Conservation (phyloP, 2,888 invertebrate genomes). For the Ramazzottius varieornatus region DNA sequence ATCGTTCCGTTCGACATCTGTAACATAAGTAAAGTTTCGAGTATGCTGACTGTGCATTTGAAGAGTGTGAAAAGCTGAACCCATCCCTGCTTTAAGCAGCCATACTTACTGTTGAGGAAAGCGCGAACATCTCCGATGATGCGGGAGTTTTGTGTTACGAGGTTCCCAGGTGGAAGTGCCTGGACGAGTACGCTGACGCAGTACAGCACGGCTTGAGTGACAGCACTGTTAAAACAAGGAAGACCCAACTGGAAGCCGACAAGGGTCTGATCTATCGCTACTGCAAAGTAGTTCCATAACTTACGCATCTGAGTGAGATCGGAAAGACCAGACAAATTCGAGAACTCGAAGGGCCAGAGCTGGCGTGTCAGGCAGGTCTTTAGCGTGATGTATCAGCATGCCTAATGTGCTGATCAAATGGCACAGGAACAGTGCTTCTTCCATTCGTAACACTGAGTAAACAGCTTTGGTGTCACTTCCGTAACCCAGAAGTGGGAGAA, state of each 20-base stretch:
- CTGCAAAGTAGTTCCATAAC: too few species aligned
- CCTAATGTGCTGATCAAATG: not conserved
- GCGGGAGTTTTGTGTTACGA: not conserved
- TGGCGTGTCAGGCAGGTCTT: not conserved
- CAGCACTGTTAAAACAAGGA: not conserved
- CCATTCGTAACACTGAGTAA: not conserved
- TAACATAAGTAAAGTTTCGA: too few species aligned
- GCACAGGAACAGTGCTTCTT: not conserved
- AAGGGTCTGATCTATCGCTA: too few species aligned
- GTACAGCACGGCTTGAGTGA: not conserved
- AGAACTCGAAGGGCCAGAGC: not conserved
- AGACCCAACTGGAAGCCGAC: not conserved
- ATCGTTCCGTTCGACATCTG: not conserved
- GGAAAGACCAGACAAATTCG: not conserved
- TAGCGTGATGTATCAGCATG: not conserved
- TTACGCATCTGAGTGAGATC: not conserved
- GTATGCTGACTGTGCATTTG: too few species aligned
- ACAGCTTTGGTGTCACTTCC: not conserved
- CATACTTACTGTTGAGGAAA: not conserved
- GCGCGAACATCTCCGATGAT: not conserved
- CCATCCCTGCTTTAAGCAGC: not conserved
- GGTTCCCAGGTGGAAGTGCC: not conserved
- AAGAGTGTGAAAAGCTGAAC: too few species aligned
- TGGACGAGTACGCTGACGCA: not conserved
- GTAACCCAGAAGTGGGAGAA: not conserved